These are phyloP conservation scores for Pangasius larnaudii DNA, from an alignment of 2,797 vertebrate genomes.

Conservation along the genomic window DNA sequence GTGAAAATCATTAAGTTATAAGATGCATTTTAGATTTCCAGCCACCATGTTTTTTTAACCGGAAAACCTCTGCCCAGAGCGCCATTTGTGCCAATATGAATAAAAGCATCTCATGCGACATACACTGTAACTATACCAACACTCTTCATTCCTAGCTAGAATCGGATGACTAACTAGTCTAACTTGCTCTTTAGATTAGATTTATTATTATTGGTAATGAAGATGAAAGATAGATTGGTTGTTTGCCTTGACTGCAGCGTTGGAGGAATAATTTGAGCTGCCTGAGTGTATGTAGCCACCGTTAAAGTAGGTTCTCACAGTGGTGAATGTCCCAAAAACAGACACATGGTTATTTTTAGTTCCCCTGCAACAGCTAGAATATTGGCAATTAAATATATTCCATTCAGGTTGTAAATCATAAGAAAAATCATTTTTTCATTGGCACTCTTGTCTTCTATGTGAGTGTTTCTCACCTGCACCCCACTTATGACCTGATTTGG, in stretches of 20 bases:
- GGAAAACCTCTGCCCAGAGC: neutral
- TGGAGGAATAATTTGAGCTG: neutral
- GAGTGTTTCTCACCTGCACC: neutral
- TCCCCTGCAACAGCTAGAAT: neutral
- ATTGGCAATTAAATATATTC: neutral
- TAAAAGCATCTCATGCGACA: neutral
- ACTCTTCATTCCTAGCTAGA: neutral
- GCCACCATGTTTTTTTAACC: neutral
- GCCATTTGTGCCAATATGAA: neutral
- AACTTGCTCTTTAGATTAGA: neutral
- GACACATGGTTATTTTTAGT: neutral
- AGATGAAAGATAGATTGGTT: neutral
- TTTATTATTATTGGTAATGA: neutral
- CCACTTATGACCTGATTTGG: neutral
- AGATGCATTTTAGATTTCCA: neutral
- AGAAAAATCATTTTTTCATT: neutral
- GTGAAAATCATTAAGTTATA: neutral
- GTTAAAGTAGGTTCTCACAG: neutral
- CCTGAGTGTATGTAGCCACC: neutral
- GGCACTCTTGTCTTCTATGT: neutral
- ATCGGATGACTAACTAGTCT: neutral
- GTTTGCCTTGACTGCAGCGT: neutral
- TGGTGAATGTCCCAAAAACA: neutral
- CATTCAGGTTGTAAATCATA: neutral
- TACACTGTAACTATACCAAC: neutral